Evolutionary conservation across 2,113 vertebrate genomes (phyloP).

Genomic region (Oophaga pumilio): DNA sequence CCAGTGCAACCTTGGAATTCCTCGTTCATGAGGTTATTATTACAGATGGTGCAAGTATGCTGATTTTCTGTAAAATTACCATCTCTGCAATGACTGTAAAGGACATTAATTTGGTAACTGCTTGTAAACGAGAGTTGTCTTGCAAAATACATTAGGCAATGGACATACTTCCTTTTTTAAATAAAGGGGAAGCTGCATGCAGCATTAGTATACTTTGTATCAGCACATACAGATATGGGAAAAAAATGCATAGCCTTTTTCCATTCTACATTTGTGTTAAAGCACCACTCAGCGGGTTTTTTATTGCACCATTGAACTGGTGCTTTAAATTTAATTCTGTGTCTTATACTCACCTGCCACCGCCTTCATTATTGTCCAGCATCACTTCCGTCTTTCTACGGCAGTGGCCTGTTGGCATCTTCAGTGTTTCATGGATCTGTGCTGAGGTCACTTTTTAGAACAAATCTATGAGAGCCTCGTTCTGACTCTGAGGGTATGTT

Average conservation of each 20-base stretch:
- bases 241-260: neutral
- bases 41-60: neutral
- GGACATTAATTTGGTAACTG: neutral
- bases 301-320: too few species aligned
- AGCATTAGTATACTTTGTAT: neutral
- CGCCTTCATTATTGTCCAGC: too few species aligned
- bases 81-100: neutral
- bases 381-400: too few species aligned
- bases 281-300: too few species aligned
- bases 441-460: too few species aligned
- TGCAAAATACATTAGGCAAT: conserved; percentile 15
- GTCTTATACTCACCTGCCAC: too few species aligned
- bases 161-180: neutral
- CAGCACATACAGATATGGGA: neutral
- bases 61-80: neutral
- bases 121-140: neutral
- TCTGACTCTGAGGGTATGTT: too few species aligned
- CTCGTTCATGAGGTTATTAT: neutral
- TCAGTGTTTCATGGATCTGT: too few species aligned
- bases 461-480: too few species aligned
- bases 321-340: too few species aligned
- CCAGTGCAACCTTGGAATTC: neutral
- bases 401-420: too few species aligned
- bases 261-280: too few species aligned
- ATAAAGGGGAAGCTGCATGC: neutral